These are phyloP conservation scores for Drosophila fungiperda DNA, from an alignment of 2,888 invertebrate genomes.

Conservation along the genomic window DNA sequence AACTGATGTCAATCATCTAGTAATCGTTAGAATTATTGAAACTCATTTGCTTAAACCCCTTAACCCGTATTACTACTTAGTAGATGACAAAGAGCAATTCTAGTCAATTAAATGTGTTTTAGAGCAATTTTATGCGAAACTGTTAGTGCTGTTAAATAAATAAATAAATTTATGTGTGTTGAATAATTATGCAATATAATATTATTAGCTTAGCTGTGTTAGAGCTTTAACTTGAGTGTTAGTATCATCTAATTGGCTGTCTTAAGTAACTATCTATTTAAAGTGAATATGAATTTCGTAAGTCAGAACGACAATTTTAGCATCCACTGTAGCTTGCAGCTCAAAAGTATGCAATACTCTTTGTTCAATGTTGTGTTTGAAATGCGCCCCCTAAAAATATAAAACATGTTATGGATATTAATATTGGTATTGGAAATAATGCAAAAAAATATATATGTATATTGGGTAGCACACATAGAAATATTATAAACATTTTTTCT, in stretches of 20 bases:
- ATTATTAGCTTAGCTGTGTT: constrained; percentile 50
- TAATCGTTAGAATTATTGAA: constrained; percentile 21
- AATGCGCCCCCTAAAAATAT: constrained; percentile 18
- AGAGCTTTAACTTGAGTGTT: constrained; percentile 34
- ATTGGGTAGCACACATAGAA: constrained; percentile 5
- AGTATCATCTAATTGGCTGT: constrained; percentile 16
- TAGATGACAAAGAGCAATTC: constrained; percentile 63
- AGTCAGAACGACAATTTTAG: background rate
- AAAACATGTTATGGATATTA: constrained; percentile 38
- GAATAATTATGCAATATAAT: constrained; percentile 22
- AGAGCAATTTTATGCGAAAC: constrained; percentile 76
- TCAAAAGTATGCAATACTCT: constrained; percentile 70
- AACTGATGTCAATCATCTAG: constrained; percentile 61
- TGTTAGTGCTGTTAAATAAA: constrained; percentile 72
- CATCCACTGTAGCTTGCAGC: constrained; percentile 37
- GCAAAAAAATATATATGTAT: constrained; percentile 1
- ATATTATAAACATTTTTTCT: constrained; percentile 52
- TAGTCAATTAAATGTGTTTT: constrained; percentile 80
- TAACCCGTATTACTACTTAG: constrained; percentile 38
- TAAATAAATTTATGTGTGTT: constrained; percentile 38
- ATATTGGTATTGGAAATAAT: constrained; percentile 10
- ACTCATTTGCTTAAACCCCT: constrained; percentile 51
- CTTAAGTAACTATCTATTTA: constrained; percentile 9
- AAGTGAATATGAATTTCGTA: constrained; percentile 17
- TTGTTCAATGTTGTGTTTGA: constrained; percentile 51